These are phyloP conservation scores for Buphagus erythrorhynchus DNA, from an alignment of 2,797 vertebrate genomes.

Conservation along the genomic window DNA sequence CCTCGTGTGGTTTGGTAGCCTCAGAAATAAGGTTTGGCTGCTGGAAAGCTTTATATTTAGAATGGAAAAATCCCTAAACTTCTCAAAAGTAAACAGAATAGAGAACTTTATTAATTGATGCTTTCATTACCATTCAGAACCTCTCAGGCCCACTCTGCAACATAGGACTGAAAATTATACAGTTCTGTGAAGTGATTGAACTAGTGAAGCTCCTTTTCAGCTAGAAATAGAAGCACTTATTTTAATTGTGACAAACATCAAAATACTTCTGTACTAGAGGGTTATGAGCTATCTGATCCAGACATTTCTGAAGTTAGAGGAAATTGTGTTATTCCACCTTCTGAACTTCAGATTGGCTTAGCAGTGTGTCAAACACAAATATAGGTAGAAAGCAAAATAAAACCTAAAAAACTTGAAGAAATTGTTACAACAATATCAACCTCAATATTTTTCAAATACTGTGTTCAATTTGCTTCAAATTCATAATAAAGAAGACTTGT, in stretches of 20 bases:
- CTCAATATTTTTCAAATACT: neutral
- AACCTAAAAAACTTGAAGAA: neutral
- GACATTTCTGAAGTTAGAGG: neutral
- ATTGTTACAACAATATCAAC: neutral
- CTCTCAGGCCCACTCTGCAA: neutral
- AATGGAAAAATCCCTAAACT: neutral
- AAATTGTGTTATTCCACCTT: neutral
- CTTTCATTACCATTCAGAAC: neutral
- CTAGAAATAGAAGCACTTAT: neutral
- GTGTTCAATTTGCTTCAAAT: neutral
- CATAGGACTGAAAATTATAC: neutral
- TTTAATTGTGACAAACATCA: neutral
- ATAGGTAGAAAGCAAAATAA: neutral
- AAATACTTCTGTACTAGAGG: neutral
- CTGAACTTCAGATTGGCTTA: neutral
- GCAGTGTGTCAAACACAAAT: neutral
- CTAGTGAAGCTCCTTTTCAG: neutral
- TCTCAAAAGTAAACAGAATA: neutral
- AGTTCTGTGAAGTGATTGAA: neutral
- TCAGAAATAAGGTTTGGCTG: neutral
- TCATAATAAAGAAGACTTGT: neutral
- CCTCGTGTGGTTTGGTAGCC: accelerated
- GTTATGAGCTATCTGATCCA: accelerated
- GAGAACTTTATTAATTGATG: neutral
- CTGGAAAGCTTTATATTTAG: neutral